These are phyloP conservation scores for Dendrocincla fuliginosa DNA, from an alignment of 2,797 vertebrate species.

Conservation along the genomic window DNA sequence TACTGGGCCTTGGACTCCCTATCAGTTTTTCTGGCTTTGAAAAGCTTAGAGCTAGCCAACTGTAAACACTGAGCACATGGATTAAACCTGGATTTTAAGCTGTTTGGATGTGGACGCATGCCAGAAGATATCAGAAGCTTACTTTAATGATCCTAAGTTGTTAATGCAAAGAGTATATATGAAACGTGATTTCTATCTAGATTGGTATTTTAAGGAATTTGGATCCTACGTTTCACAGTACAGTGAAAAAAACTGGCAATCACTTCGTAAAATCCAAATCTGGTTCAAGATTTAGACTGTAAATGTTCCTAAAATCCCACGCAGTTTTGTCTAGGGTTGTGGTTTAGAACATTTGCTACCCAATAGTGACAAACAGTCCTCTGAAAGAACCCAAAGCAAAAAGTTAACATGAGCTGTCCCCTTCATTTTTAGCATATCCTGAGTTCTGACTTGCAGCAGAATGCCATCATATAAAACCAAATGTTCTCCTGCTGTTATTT, in stretches of 20 bases:
- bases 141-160: background rate
- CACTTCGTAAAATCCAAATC: slow-evolving; percentile 19
- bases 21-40: background rate
- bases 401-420: slow-evolving; percentile 32
- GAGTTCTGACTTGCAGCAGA: slow-evolving; percentile 59
- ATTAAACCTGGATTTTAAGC: slow-evolving; percentile 19
- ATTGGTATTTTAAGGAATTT: background rate
- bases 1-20: background rate
- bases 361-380: slow-evolving; percentile 43
- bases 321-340: slow-evolving; percentile 29
- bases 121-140: slow-evolving; percentile 10
- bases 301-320: slow-evolving; percentile 41
- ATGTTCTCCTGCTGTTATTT: slow-evolving; percentile 65
- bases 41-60: background rate
- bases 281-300: slow-evolving; percentile 17
- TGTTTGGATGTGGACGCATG: background rate
- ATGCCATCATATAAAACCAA: slow-evolving; percentile 39
- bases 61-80: background rate
- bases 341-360: slow-evolving; percentile 56
- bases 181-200: background rate
- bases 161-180: background rate
- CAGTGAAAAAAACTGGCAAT: slow-evolving; percentile 24
- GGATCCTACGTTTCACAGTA: background rate
- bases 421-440: slow-evolving; percentile 44
- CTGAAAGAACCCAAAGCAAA: slow-evolving; percentile 19